These are phyloP conservation scores for Xanthorhoe designata DNA, from an alignment of 2,888 invertebrate genomes.

Conservation along the genomic window DNA sequence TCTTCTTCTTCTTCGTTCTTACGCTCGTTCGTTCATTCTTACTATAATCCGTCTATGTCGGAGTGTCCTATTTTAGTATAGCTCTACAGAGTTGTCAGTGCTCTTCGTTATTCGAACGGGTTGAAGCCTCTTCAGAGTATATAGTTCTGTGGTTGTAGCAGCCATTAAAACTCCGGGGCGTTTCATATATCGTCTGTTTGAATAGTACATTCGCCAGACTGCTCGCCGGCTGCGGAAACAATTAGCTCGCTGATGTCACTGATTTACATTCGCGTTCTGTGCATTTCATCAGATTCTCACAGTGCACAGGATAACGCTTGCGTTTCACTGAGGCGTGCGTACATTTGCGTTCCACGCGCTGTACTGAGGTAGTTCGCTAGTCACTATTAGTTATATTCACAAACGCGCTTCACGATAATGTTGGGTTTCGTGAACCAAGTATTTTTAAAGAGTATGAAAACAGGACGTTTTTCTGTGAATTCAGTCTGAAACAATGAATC, in stretches of 20 bases:
- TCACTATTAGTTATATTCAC: conserved; percentile 5
- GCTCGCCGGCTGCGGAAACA: conserved; percentile 39
- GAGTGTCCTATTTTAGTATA: too few relatives aligned
- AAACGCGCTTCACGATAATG: background rate
- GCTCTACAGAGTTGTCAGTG: too few relatives aligned
- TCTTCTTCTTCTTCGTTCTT: too few relatives aligned
- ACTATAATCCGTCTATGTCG: too few relatives aligned
- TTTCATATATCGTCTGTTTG: too few relatives aligned
- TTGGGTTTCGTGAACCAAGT: background rate
- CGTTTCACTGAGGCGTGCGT: background rate
- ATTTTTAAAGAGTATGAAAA: background rate
- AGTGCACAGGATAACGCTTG: conserved; percentile 20
- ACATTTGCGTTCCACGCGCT: conserved; percentile 3
- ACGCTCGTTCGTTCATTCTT: too few relatives aligned
- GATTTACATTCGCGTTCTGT: conserved; percentile 42
- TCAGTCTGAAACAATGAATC: conserved; percentile 16
- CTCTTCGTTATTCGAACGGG: too few relatives aligned
- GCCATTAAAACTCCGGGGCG: too few relatives aligned
- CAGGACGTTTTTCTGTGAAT: background rate
- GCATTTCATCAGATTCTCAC: background rate
- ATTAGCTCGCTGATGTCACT: conserved; percentile 45
- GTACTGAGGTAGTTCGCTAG: background rate
- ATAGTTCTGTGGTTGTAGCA: too few relatives aligned
- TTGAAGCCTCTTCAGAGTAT: too few relatives aligned
- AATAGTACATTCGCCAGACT: too few relatives aligned